phyloP scores from a whole-genome alignment of 2,797 vertebrate genomes.

The Mallotus villosus region DNA sequence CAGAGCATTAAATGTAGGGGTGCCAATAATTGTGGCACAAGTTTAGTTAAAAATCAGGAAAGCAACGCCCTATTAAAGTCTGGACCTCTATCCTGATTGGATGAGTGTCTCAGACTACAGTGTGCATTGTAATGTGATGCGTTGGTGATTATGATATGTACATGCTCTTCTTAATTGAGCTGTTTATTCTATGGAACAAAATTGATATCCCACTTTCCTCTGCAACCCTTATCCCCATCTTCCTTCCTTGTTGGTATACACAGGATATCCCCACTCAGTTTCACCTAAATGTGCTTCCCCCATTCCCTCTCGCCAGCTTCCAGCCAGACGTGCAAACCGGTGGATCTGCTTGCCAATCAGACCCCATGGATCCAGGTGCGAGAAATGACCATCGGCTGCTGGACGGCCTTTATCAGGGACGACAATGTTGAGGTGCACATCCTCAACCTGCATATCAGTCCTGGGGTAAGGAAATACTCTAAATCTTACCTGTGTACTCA shows the following conservation, averaged over 20 bases:
- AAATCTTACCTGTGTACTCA: background rate
- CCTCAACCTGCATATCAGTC: slow-evolving; percentile 53
- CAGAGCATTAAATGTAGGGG: too few species aligned
- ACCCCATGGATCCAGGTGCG: slow-evolving; percentile 46
- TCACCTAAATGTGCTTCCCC: background rate
- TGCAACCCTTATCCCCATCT: background rate
- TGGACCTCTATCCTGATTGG: background rate
- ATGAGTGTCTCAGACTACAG: slow-evolving; percentile 2
- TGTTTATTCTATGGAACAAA: too few species aligned
- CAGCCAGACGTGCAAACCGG: slow-evolving; percentile 56
- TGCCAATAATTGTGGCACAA: too few species aligned
- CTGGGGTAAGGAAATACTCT: slow-evolving; percentile 37
- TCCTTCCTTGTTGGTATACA: background rate
- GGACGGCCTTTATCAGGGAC: slow-evolving; percentile 57
- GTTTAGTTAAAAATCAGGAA: slow-evolving; percentile 1
- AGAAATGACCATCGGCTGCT: slow-evolving; percentile 63
- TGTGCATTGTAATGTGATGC: background rate
- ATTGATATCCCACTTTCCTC: background rate
- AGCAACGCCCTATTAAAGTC: background rate
- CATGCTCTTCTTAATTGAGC: too few species aligned
- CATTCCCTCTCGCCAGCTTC: slow-evolving; percentile 52
- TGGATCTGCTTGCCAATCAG: background rate
- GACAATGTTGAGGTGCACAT: slow-evolving; percentile 72
- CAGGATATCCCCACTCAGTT: background rate
- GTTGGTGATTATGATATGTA: too few species aligned